Evolutionary conservation across 2,113 vertebrate genomes (phyloP), one percentile per base, ranked within the genome.

Genomic region (Petrocephalus microphthalmus): DNA sequence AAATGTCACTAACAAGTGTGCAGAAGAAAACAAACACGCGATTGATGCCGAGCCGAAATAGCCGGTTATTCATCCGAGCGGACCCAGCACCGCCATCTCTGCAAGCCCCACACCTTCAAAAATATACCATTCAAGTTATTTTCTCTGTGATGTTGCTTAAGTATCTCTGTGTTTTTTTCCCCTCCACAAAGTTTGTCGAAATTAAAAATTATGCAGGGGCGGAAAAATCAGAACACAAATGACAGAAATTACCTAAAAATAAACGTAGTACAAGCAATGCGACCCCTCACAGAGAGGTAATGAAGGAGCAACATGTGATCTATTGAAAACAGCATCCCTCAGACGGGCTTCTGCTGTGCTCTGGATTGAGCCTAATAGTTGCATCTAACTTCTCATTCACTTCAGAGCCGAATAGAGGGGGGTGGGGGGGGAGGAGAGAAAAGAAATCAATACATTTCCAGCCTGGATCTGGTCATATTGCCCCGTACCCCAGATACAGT

Each of bases 371-470:
- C 25, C 7, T 54, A 53, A 85, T 22, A 85, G 51, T 54, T 85
- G 13, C 84, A 53, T 29, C 84, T 54, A 84, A 84, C 42, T 84
- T 84, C 47, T n/a, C n/a, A 15, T 84, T 84, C 84, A 54, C 49
- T 85, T 29, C 83, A 19, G 15, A 17, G 52, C 25, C 19, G 52
- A 33, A 49, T 51, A 2, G 45, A n/a, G n/a, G n/a, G n/a, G n/a
- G n/a, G n/a, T n/a, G n/a, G 42, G 42, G 42, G 42, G 42, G 42
- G n/a, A 29, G 3, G 5, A 1, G 5, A 5, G 1, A 6, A 81
- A 81, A 1, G 3, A 3, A 54, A 85, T 85, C 51, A 54, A 54
- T 85, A 54, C 22, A 37, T 52, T 54, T n/a, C 51, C 84, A 54
- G 52, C 84, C 33, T 33, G 51, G 49, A 29, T 54, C 49, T 53